Evolutionary conservation across 2,113 vertebrate genomes (phyloP).

Genomic region (Sprattus sprattus): DNA sequence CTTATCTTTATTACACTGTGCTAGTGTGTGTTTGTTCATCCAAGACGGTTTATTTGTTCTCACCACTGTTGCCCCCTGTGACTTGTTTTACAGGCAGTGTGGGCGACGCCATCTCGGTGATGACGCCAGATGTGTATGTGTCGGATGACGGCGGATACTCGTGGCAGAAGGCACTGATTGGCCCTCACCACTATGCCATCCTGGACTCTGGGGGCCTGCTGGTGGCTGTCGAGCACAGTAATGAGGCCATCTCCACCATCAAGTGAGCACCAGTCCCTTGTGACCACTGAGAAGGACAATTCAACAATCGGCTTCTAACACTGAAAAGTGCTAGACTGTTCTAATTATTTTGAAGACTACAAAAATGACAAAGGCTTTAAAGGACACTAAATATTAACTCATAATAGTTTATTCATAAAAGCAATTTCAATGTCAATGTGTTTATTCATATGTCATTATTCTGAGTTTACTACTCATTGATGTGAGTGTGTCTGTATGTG

Average conservation of each 20-base stretch:
- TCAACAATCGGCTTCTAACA: not conserved
- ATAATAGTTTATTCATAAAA: not conserved
- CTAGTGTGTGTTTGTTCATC: not conserved
- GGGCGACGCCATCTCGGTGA: conserved; percentile 81
- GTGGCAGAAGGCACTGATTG: conserved; percentile 81
- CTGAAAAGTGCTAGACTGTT: not conserved
- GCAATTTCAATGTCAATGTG: not conserved
- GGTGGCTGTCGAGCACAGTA: conserved; percentile 83
- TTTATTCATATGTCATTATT: not conserved
- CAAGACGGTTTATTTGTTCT: not conserved
- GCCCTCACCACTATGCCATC: conserved; percentile 91
- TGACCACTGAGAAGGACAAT: not conserved
- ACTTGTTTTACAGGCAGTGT: conserved; percentile 76
- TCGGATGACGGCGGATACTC: conserved; percentile 92
- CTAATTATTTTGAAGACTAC: not conserved
- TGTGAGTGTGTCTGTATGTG: not conserved
- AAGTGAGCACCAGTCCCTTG: conserved; percentile 68
- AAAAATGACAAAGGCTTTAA: not conserved
- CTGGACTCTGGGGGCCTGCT: conserved; percentile 91
- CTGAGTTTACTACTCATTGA: not conserved
- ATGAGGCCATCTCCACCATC: conserved; percentile 76
- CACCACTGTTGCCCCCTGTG: not conserved
- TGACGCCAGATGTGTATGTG: conserved; percentile 86
- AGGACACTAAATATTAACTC: not conserved
- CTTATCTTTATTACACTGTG: not conserved